Evolutionary conservation across 2,797 vertebrate genomes (phyloP).

Genomic region (Xerus rutilus): DNA sequence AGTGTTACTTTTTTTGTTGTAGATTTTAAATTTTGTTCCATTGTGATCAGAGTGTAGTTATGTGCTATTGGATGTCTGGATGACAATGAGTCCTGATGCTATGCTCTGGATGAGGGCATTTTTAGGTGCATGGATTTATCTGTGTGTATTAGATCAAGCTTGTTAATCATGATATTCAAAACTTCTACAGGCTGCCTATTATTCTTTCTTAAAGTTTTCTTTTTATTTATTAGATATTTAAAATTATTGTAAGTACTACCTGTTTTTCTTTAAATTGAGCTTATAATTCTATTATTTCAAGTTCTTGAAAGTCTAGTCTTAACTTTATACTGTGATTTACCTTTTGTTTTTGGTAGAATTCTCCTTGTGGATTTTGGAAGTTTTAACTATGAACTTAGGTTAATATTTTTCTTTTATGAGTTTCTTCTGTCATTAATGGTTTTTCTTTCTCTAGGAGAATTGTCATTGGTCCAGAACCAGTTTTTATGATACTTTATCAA

Average conservation of each 20-base stretch:
- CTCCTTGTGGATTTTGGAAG: conserved; percentile 33
- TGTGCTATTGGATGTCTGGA: background rate
- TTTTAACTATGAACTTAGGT: background rate
- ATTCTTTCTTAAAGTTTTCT: background rate
- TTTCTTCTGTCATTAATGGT: background rate
- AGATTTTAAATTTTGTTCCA: conserved; percentile 18
- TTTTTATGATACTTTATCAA: conserved; percentile 12
- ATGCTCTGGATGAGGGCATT: background rate
- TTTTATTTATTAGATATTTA: conserved; percentile 20
- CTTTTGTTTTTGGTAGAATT: background rate
- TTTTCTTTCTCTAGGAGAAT: conserved; percentile 23
- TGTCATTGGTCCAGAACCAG: background rate
- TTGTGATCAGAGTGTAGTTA: background rate
- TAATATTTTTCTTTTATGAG: background rate
- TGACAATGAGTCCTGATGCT: background rate
- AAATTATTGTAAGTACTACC: background rate
- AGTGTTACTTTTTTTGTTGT: background rate
- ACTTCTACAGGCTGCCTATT: background rate
- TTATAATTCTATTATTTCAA: background rate
- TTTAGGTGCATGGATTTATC: background rate
- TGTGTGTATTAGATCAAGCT: background rate
- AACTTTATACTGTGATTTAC: background rate
- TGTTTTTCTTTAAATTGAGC: background rate
- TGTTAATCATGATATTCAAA: background rate
- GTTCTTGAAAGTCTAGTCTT: background rate